Base-by-base conservation (phyloP, 2,888 invertebrate species). In the Blomia tropicalis region DNA sequence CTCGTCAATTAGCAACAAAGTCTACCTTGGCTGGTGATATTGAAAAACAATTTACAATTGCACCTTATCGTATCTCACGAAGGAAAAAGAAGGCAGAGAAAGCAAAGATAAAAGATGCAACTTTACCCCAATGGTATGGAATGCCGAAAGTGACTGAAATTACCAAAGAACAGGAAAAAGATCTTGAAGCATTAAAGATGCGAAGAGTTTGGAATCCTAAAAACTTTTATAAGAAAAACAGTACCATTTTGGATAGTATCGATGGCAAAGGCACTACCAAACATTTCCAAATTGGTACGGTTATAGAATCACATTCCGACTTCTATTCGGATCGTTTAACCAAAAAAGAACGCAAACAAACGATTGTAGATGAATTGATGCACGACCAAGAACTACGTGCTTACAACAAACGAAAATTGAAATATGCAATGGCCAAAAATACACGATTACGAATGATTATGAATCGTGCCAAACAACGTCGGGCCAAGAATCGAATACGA, bases 291-390 rank as follows among this genome's bases (percentile, higher is more conserved):
- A 87, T 77, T 68, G 79, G 79, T 23, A 73, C 71, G 41, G 75
- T 79, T 29, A 78, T 90, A 71, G 92, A 92, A 72, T 82, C 85
- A 17, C 81, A 90, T 0, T 75, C 87, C 54, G 95, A 96, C 73
- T 90, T 85, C 75, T 90, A 89, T 69, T 83, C 73, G 69, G 83
- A 84, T 64, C 80, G 92, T 56, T 73, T 91, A 64, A 84, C 87
- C 0, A 86, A 84, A 70, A 90, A 87, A 71, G 82, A 89, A 69
- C 79, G 91, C 29, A 93, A 91, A 74, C 79, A 81, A 63, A 89
- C 91, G 0, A 79, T 96, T 70, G 92, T 95, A 0, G 93, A 96
- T 68, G 95, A 98, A 71, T 78, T 96, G 2, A 75, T 95, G 71
- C 85, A 85, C 0, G 89, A 95, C 77, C 85, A 87, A 0, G 83